Conservation (phyloP, 2,113 vertebrate species). For the Phylloscopus trochilus region DNA sequence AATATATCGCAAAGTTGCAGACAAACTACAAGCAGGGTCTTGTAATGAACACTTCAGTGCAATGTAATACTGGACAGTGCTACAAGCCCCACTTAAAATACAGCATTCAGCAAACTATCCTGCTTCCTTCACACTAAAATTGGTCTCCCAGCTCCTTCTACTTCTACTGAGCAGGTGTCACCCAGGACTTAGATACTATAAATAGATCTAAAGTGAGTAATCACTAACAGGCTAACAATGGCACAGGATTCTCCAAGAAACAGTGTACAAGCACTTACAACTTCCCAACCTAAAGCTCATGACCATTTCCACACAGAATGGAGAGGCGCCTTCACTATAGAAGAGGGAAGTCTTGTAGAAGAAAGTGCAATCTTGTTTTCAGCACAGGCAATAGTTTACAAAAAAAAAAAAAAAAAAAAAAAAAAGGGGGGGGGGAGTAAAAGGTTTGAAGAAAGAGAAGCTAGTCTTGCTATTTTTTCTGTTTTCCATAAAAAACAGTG, state of each 20-base stretch:
- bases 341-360: not conserved
- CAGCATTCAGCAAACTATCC: not conserved
- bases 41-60: not conserved
- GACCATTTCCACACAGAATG: not conserved
- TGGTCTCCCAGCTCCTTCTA: not conserved
- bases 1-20: not conserved
- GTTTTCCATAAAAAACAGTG: not conserved
- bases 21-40: not conserved
- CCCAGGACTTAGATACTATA: not conserved
- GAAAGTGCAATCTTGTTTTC: not conserved
- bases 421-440: not conserved
- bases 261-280: not conserved
- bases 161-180: not conserved
- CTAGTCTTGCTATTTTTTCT: not conserved
- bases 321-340: not conserved
- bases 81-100: not conserved
- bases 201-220: not conserved
- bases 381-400: not conserved
- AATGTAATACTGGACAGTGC: not conserved
- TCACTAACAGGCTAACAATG: not conserved
- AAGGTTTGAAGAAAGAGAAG: not conserved
- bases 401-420: not conserved
- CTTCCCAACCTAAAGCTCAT: not conserved
- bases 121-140: not conserved
- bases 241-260: not conserved